A percentile compares a stretch with the other conserved stretches of the same genome.
These are phyloP conservation scores for Erpornis zantholeuca DNA, from an alignment of 2,113 vertebrate genomes.

Conservation along the genomic window DNA sequence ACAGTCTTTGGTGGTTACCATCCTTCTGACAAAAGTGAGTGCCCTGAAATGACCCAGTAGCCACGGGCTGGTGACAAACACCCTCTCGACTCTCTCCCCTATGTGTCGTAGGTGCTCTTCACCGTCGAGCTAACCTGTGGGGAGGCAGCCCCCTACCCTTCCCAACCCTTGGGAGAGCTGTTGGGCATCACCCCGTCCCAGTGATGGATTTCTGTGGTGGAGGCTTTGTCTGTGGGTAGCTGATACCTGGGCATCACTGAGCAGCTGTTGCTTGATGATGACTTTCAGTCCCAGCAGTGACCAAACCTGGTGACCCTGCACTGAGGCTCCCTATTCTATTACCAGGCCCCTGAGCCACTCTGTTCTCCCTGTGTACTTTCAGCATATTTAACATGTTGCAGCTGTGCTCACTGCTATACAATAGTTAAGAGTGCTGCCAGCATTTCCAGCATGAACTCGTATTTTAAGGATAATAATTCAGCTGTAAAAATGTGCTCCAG, in stretches of 20 bases:
- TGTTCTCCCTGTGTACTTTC: background rate
- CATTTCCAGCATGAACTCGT: constrained; percentile 31
- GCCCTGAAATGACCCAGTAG: background rate
- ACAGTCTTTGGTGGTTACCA: background rate
- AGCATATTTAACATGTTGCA: constrained; percentile 6
- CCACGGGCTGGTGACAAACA: background rate
- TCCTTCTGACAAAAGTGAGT: background rate
- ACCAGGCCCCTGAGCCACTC: background rate
- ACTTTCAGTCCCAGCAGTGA: background rate
- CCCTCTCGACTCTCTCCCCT: background rate
- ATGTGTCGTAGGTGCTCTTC: background rate
- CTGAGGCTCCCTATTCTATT: background rate
- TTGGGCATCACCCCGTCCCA: background rate
- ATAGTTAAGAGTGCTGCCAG: constrained; percentile 10
- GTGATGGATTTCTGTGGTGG: background rate
- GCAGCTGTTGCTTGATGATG: background rate
- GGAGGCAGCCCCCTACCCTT: background rate
- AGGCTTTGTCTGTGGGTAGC: background rate
- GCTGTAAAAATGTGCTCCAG: constrained; percentile 29
- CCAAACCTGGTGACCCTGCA: background rate
- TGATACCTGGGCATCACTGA: background rate
- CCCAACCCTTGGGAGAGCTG: background rate
- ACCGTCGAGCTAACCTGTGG: background rate
- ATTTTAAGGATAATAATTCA: constrained; percentile 48
- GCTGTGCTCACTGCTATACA: background rate